Base-by-base conservation (phyloP, 2,888 invertebrate species). In the Caenorhabditis afra region DNA sequence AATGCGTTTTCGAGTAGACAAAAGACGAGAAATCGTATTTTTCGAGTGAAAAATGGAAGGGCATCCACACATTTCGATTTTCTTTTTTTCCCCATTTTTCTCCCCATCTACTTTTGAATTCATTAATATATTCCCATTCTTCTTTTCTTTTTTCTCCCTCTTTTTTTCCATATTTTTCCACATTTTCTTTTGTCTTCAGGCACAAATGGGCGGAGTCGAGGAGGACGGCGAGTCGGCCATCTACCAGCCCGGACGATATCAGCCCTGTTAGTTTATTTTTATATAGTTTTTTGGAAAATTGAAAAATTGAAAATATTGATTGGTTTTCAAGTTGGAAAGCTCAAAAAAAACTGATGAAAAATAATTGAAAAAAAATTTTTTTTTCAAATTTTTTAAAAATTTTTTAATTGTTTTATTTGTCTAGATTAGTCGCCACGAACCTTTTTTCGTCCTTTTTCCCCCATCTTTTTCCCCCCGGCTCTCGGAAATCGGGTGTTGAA, bases 261-360 rank as follows among this genome's bases (percentile, higher is more conserved):
- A 71, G 57, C 80, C 75, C 5, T 75, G 80, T 80, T 52, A 75
- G 80, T 79, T 68, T 68, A n/a, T n/a, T n/a, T n/a, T n/a, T n/a
- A n/a, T n/a, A 1, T 29, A 39, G 20, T 20, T 61, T 29, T 29
- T 29, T 7, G 29, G 7, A 29, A 29, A 29, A 29, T 29, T 5
- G 29, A 29, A 29, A n/a, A n/a, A n/a, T n/a, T n/a, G n/a, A n/a
- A n/a, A n/a, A n/a, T n/a, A n/a, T n/a, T n/a, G n/a, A n/a, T n/a
- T n/a, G n/a, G n/a, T n/a, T n/a, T n/a, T n/a, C n/a, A n/a, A n/a
- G n/a, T n/a, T n/a, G n/a, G n/a, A n/a, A n/a, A n/a, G n/a, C n/a
- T n/a, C n/a, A n/a, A n/a, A n/a, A n/a, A n/a, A n/a, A n/a, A n/a
- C n/a, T n/a, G n/a, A n/a, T n/a, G n/a, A n/a, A n/a, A n/a, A n/a